These are phyloP conservation scores for Bujurquina vittata DNA, from an alignment of 2,113 vertebrate species.

Conservation along the genomic window DNA sequence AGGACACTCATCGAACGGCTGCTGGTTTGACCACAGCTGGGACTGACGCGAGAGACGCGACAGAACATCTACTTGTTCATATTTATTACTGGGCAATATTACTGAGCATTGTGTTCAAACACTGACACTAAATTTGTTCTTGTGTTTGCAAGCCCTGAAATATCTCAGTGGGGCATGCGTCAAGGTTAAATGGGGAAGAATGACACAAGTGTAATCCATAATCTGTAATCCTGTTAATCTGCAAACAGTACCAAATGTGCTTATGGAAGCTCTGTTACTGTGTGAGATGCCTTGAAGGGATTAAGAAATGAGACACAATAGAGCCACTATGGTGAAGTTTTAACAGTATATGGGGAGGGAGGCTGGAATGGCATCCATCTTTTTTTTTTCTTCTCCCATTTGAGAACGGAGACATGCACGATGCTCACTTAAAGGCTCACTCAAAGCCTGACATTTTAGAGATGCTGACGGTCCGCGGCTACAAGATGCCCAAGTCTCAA, in stretches of 20 bases:
- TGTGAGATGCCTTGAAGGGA: slow-evolving; percentile 57
- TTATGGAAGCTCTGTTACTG: slow-evolving; percentile 61
- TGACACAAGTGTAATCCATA: slow-evolving; percentile 67
- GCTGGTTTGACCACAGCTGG: slow-evolving; percentile 8
- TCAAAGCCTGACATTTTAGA: background rate
- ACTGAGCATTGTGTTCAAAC: slow-evolving; percentile 26
- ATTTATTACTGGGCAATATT: slow-evolving; percentile 27
- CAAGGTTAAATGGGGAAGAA: slow-evolving; percentile 70
- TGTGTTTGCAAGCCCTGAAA: background rate
- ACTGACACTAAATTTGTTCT: background rate
- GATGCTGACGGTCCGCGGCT: background rate
- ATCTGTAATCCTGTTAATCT: slow-evolving; percentile 78
- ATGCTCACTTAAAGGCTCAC: slow-evolving; percentile 12
- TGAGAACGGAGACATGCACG: background rate
- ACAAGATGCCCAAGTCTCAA: slow-evolving; percentile 10
- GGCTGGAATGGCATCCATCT: background rate
- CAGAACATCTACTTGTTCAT: slow-evolving; percentile 35
- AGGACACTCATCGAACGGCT: slow-evolving; percentile 54
- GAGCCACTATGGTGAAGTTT: slow-evolving; percentile 11
- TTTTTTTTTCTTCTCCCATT: background rate
- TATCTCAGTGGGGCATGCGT: slow-evolving; percentile 29
- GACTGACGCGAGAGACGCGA: slow-evolving; percentile 41
- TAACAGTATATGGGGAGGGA: background rate
- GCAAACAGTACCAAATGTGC: slow-evolving; percentile 67
- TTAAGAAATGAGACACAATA: slow-evolving; percentile 63